Evolutionary conservation across 2,888 invertebrate species (phyloP).

Genomic region (Diaphora mendica): DNA sequence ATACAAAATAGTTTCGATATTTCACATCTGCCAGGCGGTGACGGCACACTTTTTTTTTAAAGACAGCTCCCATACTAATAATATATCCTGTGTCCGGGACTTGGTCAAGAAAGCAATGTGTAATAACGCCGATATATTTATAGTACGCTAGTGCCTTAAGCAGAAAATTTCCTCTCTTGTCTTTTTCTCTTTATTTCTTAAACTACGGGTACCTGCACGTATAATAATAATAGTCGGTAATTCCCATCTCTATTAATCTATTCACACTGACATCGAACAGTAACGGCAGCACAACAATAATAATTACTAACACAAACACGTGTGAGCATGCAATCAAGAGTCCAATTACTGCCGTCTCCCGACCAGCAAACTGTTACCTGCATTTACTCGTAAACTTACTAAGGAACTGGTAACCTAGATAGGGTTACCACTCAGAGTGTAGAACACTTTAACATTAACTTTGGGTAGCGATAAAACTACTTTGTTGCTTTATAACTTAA

Average conservation of each 20-base stretch:
- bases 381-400: slow-evolving; percentile 28
- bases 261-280: not conserved
- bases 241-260: not conserved
- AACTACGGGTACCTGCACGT: no score
- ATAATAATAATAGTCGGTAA: no score
- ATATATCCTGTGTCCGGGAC: no score
- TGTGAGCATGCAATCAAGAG: slow-evolving; percentile 45
- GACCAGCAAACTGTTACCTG: slow-evolving; percentile 23
- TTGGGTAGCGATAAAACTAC: not conserved
- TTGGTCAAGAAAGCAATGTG: not conserved
- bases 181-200: not conserved
- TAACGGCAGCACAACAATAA: slow-evolving; percentile 21
- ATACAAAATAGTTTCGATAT: no score
- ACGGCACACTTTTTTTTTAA: no score
- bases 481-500: not conserved
- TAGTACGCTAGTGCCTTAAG: not conserved
- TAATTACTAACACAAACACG: slow-evolving; percentile 35
- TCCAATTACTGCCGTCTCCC: slow-evolving; percentile 44
- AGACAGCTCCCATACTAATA: no score
- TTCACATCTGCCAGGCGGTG: no score
- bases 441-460: not conserved
- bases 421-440: not conserved
- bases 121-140: not conserved
- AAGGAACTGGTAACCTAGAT: not conserved
- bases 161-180: not conserved